These are phyloP conservation scores for Paratilapia polleni DNA, from an alignment of 2,113 vertebrate species.

Conservation along the genomic window DNA sequence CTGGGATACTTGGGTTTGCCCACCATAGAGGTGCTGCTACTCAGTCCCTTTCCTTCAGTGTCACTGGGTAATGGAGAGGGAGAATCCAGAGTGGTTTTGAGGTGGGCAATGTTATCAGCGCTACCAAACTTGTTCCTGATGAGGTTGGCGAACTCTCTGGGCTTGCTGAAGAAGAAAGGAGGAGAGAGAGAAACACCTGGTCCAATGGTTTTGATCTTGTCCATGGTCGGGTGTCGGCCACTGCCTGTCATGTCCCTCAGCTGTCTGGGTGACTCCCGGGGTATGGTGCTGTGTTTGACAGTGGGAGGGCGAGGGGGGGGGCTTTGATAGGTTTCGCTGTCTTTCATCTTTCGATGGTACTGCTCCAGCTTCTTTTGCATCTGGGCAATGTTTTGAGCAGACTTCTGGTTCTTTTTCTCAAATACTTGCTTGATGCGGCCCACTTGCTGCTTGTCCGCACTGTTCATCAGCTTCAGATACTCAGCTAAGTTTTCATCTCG, in stretches of 20 bases:
- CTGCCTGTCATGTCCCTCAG: conserved; percentile 91
- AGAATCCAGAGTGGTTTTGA: conserved; percentile 89
- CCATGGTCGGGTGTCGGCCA: conserved; percentile 88
- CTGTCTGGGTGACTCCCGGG: conserved; percentile 88
- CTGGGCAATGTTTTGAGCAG: conserved; percentile 91
- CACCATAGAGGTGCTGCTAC: conserved; percentile 90
- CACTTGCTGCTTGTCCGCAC: conserved; percentile 93
- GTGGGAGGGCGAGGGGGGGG: not conserved
- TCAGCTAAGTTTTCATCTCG: conserved; percentile 93
- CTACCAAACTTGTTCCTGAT: conserved; percentile 98
- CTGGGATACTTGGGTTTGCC: conserved; percentile 93
- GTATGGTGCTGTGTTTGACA: conserved; percentile 72
- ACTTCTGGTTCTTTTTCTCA: conserved; percentile 98
- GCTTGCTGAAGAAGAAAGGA: conserved; percentile 92
- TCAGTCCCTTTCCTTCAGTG: conserved; percentile 82
- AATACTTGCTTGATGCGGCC: conserved; percentile 97
- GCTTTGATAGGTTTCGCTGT: conserved; percentile 82
- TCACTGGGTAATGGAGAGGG: conserved; percentile 79
- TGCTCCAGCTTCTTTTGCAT: conserved; percentile 97
- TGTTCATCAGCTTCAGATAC: conserved; percentile 95
- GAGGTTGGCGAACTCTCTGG: conserved; percentile 93
- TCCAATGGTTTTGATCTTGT: conserved; percentile 93
- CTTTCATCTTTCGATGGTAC: conserved; percentile 92
- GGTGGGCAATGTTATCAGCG: conserved; percentile 92
- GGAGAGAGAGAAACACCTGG: conserved; percentile 91